Evolutionary conservation across 2,113 vertebrate genomes (phyloP), one percentile per base, ranked within the genome.

Genomic region (Brachirus orientalis): DNA sequence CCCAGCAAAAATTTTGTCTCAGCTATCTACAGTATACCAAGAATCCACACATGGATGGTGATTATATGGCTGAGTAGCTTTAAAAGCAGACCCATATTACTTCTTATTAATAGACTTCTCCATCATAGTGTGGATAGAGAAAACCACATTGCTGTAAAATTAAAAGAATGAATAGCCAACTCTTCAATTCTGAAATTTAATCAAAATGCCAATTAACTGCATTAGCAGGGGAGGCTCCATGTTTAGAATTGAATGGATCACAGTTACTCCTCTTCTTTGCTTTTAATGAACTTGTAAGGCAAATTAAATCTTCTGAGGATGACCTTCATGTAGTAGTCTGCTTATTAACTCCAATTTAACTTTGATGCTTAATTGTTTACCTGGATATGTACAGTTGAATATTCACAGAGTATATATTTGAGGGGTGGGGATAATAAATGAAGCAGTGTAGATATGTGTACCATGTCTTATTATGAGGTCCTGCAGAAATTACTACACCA

Each of bases 131-230:
- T 62, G 10, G 14, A 51, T 60, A 83, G 72, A 73, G 67, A 84
- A 81, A 82, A 69, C 68, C 74, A 71, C 75, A 79, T 84, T 66
- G 80, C 18, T 73, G 53, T 71, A 57, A 80, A 89, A 89, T 77
- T 64, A 89, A 81, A 81, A 75, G 72, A 67, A 84, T 82, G 87
- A 90, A 90, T 85, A 68, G 64, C 77, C 75, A 79, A 86, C 82
- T 86, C 79, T 66, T 82, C 74, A 79, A 85, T 87, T 86, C 63
- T 84, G 79, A 88, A 91, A 75, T 84, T 44, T 84, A 86, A 88
- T 88, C 75, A 91, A 87, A 81, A 70, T 81, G 72, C 71, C 90
- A 92, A 92, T 93, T 91, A 90, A 90, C 56, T 83, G 37, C 48
- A 91, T 83, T 79, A 77, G 84, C 83, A 74, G 53, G 89, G 89